phyloP scores from a whole-genome alignment of 2,797 vertebrate species.

The Sebastes hubbsi region DNA sequence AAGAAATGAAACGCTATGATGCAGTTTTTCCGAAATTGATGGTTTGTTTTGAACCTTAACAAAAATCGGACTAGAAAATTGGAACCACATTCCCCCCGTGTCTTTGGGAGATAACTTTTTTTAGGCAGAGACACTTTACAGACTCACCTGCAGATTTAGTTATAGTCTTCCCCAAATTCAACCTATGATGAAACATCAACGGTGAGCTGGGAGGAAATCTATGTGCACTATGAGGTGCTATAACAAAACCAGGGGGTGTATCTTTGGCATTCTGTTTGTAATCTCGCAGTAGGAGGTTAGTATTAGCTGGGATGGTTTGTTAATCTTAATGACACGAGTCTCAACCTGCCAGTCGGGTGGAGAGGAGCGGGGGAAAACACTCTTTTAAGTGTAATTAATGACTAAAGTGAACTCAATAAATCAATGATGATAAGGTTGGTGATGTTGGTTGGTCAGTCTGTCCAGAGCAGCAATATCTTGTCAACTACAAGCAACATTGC shows the following conservation, averaged over 20 bases:
- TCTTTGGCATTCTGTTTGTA: background rate
- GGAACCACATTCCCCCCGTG: background rate
- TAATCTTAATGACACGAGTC: background rate
- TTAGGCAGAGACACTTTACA: background rate
- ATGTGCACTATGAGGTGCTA: background rate
- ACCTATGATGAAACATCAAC: background rate
- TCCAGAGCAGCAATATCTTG: background rate
- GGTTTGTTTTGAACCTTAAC: background rate
- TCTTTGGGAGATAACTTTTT: background rate
- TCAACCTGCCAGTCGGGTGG: background rate
- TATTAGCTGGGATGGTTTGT: background rate
- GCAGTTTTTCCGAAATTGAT: background rate
- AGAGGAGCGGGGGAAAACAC: background rate
- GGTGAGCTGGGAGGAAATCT: background rate
- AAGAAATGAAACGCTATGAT: background rate
- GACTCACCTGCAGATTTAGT: background rate
- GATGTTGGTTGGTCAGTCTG: background rate
- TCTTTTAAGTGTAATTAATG: background rate
- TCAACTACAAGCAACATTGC: background rate
- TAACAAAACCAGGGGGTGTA: background rate
- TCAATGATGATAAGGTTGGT: background rate
- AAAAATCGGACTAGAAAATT: background rate
- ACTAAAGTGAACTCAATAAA: background rate
- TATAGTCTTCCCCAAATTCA: background rate
- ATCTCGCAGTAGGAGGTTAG: background rate